Evolutionary conservation across 1,140 invertebrate species (phyloP).

Genomic region (Drosophila baimaii): DNA sequence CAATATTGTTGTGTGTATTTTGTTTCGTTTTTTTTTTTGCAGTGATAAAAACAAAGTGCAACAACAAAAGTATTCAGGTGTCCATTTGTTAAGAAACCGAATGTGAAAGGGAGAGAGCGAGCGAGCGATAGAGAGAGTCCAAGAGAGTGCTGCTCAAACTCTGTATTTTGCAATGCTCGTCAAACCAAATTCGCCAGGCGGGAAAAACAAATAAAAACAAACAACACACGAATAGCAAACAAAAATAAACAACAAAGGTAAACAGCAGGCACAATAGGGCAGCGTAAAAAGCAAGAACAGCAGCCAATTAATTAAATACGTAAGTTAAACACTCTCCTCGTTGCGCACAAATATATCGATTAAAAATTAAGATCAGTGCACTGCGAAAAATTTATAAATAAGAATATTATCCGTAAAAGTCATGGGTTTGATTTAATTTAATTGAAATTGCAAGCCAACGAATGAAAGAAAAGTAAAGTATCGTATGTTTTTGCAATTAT

Average conservation of each 20-base stretch:
- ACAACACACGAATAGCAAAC: conserved; percentile 27
- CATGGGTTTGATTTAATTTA: not conserved
- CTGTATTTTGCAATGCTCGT: conserved; percentile 29
- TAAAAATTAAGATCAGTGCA: conserved; percentile 20
- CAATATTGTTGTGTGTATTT: conserved; percentile 8
- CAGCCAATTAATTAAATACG: conserved; percentile 46
- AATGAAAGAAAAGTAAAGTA: too few relatives aligned
- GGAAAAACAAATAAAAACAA: conserved; percentile 40
- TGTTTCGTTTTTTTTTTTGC: conserved; percentile 17
- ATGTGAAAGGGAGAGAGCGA: not conserved
- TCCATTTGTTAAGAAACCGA: conserved; percentile 19
- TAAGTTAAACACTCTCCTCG: conserved; percentile 30
- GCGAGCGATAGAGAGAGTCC: not conserved
- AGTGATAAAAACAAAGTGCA: conserved; percentile 32
- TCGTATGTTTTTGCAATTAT: not conserved
- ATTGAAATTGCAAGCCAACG: not conserved
- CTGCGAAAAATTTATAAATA: conserved; percentile 3
- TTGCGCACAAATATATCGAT: not conserved
- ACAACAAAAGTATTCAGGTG: conserved; percentile 30
- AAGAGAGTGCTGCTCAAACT: conserved; percentile 41
- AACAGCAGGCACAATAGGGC: conserved; percentile 1
- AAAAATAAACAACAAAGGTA: conserved; percentile 27
- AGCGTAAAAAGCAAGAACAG: conserved; percentile 9
- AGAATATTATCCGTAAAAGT: not conserved
- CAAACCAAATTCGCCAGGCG: conserved; percentile 39